A percentile compares a stretch with the other conserved stretches of the same genome.
These are phyloP conservation scores for Sciurus niger DNA, from an alignment of 2,113 vertebrate species.

Conservation along the genomic window DNA sequence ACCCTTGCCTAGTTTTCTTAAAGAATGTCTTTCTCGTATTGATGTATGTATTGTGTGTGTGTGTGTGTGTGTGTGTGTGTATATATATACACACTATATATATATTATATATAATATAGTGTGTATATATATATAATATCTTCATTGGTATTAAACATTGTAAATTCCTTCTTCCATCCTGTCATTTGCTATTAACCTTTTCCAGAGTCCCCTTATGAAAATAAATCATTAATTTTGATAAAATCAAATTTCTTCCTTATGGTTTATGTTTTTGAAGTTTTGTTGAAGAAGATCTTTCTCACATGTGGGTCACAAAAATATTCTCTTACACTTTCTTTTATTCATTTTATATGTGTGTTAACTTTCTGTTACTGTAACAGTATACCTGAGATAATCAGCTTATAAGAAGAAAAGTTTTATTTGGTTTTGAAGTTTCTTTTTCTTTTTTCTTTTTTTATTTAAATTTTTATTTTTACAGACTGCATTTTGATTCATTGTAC, in stretches of 20 bases:
- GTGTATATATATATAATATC: neutral
- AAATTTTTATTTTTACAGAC: too few species aligned
- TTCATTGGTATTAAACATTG: neutral
- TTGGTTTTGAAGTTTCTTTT: neutral
- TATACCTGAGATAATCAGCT: neutral
- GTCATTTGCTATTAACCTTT: neutral
- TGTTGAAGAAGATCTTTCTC: constrained; percentile 5
- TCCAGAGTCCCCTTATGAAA: neutral
- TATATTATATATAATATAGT: too few species aligned
- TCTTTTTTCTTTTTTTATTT: too few species aligned
- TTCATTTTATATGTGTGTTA: neutral
- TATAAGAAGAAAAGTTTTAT: neutral
- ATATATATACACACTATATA: neutral
- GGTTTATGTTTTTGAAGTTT: constrained; percentile 15
- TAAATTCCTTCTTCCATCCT: constrained; percentile 8
- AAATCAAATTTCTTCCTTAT: constrained; percentile 25
- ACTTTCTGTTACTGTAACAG: neutral
- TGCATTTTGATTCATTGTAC: too few species aligned
- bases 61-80: too few species aligned
- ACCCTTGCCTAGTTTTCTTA: neutral
- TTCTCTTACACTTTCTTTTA: neutral
- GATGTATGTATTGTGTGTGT: neutral
- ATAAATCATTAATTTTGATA: neutral
- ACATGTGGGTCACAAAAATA: constrained; percentile 7
- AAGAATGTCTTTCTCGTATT: neutral